Percentiles rank a stretch among this genome's conserved stretches.
Evolutionary conservation across 1,140 invertebrate species (phyloP).

Genomic region (Drosophila ironensis): DNA sequence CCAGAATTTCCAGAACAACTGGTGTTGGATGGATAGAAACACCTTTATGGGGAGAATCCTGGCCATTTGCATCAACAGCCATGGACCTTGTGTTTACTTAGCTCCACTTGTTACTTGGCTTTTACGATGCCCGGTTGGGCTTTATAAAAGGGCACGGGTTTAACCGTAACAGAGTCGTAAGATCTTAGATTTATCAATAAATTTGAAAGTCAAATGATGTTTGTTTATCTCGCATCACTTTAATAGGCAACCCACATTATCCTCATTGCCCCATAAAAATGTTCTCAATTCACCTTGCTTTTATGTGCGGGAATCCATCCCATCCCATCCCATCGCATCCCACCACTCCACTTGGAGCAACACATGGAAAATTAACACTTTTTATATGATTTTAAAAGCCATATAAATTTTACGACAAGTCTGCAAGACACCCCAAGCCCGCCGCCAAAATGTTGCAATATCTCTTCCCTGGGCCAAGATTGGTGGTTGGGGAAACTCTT

Average conservation of each 20-base stretch:
- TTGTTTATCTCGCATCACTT: constrained; percentile 30
- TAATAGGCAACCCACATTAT: constrained; percentile 59
- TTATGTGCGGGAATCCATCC: constrained; percentile 39
- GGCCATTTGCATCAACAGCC: too few relatives aligned
- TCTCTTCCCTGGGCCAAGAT: background rate
- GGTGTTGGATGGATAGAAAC: too few relatives aligned
- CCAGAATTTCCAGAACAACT: constrained; percentile 11
- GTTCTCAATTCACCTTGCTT: constrained; percentile 51
- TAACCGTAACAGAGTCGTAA: constrained; percentile 35
- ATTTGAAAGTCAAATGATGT: constrained; percentile 60
- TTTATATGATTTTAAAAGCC: constrained; percentile 76
- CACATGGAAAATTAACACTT: constrained; percentile 78
- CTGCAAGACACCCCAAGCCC: background rate
- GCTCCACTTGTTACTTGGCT: constrained; percentile 15
- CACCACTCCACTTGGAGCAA: constrained; percentile 18
- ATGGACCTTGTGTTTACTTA: constrained; percentile 1
- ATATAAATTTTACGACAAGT: constrained; percentile 72
- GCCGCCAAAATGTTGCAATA: constrained; percentile 30
- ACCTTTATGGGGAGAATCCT: too few relatives aligned
- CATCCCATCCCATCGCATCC: background rate
- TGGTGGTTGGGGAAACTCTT: too few relatives aligned
- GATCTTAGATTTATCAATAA: constrained; percentile 76
- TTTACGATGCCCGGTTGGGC: constrained; percentile 10
- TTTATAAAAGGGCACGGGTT: background rate
- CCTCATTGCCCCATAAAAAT: constrained; percentile 62